Percentiles rank a stretch among this genome's conserved stretches.
These are phyloP conservation scores for Enchytraeus crypticus DNA, from an alignment of 2,888 invertebrate species.

Conservation along the genomic window DNA sequence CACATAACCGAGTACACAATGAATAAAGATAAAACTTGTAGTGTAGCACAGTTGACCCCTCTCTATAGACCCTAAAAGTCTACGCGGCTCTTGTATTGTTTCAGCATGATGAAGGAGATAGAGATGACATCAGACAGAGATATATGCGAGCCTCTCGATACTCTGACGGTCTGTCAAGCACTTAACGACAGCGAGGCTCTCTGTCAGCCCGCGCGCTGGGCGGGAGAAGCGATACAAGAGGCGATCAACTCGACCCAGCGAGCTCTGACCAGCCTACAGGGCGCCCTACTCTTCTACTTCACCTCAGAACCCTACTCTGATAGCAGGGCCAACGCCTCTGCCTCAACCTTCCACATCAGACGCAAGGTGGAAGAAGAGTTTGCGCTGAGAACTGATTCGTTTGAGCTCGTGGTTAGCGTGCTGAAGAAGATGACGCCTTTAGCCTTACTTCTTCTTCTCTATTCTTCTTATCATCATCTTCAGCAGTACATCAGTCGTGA, in stretches of 20 bases:
- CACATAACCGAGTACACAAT: no score
- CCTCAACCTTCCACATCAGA: slow-evolving; percentile 17
- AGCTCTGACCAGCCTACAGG: slow-evolving; percentile 22
- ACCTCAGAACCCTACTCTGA: slow-evolving; percentile 20
- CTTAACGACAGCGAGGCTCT: slow-evolving; percentile 24
- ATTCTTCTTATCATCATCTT: slow-evolving; percentile 23
- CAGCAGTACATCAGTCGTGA: slow-evolving; percentile 33
- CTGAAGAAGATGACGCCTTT: slow-evolving; percentile 19
- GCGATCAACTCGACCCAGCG: slow-evolving; percentile 28
- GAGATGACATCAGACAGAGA: slow-evolving; percentile 21
- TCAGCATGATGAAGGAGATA: slow-evolving; percentile 12
- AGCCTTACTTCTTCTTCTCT: slow-evolving; percentile 21
- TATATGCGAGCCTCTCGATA: slow-evolving; percentile 27
- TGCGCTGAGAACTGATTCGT: slow-evolving; percentile 17
- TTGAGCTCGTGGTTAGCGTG: slow-evolving; percentile 19
- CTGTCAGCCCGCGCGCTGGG: slow-evolving; percentile 26
- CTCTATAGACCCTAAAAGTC: no score
- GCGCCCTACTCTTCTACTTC: slow-evolving; percentile 22
- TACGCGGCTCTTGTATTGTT: no score
- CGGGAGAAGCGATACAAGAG: slow-evolving; percentile 28
- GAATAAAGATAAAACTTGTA: no score
- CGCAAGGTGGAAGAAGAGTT: slow-evolving; percentile 17
- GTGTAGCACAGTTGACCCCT: no score
- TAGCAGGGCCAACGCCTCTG: slow-evolving; percentile 17
- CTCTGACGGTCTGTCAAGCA: slow-evolving; percentile 17